Conservation (phyloP, 2,797 vertebrate species). For the Falco novaeseelandiae region DNA sequence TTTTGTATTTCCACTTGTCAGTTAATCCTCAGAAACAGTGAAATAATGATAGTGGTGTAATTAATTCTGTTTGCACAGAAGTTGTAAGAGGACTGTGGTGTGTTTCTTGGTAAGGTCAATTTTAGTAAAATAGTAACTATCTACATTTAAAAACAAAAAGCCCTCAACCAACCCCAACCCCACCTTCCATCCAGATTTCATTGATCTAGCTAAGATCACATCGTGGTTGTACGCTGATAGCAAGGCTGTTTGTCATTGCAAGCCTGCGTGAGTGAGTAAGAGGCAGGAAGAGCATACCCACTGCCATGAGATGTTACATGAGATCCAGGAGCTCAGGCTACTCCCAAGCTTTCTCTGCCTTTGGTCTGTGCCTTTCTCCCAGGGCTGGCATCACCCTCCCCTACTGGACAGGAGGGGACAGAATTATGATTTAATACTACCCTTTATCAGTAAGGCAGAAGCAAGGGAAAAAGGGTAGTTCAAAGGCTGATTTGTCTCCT, state of each 20-base stretch:
- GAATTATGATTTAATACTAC: not conserved
- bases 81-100: not conserved
- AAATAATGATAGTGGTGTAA: not conserved
- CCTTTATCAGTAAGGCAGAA: not conserved
- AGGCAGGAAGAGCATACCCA: not conserved
- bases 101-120: not conserved
- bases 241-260: not conserved
- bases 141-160: not conserved
- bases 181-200: not conserved
- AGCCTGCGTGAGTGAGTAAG: not conserved
- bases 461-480: not conserved
- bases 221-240: not conserved
- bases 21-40: not conserved
- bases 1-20: not conserved
- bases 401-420: not conserved
- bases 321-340: not conserved
- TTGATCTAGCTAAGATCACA: not conserved
- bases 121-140: not conserved
- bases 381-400: not conserved
- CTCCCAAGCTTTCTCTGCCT: not conserved
- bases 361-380: not conserved
- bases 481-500: not conserved
- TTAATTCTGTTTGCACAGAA: not conserved
- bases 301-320: not conserved
- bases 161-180: rapidly evolving